Percentiles rank a stretch among this genome's conserved stretches.
phyloP scores from a whole-genome alignment of 2,888 invertebrate species.

The Empis livida region DNA sequence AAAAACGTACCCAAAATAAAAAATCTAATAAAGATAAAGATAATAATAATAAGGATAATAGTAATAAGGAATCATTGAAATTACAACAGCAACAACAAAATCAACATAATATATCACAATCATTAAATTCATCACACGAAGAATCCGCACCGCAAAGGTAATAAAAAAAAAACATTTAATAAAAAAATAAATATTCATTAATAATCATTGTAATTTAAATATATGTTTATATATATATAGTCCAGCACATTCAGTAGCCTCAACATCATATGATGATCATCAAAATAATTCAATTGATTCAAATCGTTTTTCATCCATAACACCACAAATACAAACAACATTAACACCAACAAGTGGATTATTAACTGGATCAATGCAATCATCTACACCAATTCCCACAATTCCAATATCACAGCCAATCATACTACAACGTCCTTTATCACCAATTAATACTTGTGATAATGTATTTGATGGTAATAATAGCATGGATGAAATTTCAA shows the following conservation, averaged over 20 bases:
- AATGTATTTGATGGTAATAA: no score
- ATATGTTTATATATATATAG: no score
- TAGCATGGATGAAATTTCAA: slow-evolving; percentile 5
- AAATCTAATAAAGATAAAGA: slow-evolving; percentile 43
- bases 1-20: slow-evolving; percentile 48
- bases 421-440: slow-evolving; percentile 10
- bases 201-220: neutral
- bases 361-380: slow-evolving; percentile 10
- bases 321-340: slow-evolving; percentile 1
- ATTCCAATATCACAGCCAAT: slow-evolving; percentile 17
- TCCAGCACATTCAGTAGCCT: slow-evolving; percentile 56
- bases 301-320: neutral
- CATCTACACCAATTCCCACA: slow-evolving; percentile 8
- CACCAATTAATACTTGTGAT: no score
- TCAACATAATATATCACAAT: slow-evolving; percentile 24
- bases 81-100: slow-evolving; percentile 2
- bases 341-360: slow-evolving; percentile 13
- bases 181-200: slow-evolving; percentile 2
- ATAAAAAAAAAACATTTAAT: no score
- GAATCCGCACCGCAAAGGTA: slow-evolving; percentile 20
- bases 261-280: slow-evolving; percentile 45
- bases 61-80: slow-evolving; percentile 14
- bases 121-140: slow-evolving; percentile 33
- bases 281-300: neutral
- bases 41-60: slow-evolving; percentile 13